phyloP scores from a whole-genome alignment of 1,140 invertebrate species.

The Thaumatotibia leucotreta region DNA sequence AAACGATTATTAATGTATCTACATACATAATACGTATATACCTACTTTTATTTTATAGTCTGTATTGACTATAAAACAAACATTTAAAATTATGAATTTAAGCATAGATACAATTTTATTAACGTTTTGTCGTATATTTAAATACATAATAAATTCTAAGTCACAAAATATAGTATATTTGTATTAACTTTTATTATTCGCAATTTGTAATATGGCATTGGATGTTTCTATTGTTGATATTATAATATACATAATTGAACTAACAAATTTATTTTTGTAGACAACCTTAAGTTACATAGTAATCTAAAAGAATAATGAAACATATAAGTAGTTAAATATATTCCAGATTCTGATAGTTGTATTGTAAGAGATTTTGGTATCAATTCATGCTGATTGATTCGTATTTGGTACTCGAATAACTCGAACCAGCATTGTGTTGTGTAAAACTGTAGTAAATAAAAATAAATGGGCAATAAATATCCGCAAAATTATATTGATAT shows the following conservation, averaged over 20 bases:
- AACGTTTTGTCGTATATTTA: not conserved
- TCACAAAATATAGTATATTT: slow-evolving; percentile 1
- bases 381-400: not conserved
- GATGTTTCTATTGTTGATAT: slow-evolving; percentile 28
- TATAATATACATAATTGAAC: slow-evolving; percentile 20
- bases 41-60: not conserved
- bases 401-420: not conserved
- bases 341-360: slow-evolving; percentile 30
- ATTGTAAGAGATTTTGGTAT: slow-evolving; percentile 21
- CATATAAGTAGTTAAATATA: slow-evolving; percentile 18
- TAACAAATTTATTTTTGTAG: slow-evolving; percentile 35
- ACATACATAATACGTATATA: too few relatives aligned
- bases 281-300: slow-evolving; percentile 22
- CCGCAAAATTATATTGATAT: too few relatives aligned
- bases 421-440: not conserved
- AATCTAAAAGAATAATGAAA: slow-evolving; percentile 21
- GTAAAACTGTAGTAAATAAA: not conserved
- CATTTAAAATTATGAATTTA: not conserved
- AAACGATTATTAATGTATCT: too few relatives aligned
- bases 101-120: not conserved
- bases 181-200: not conserved
- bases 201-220: slow-evolving; percentile 2
- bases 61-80: not conserved
- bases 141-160: slow-evolving; percentile 1
- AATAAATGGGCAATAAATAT: not conserved